Evolutionary conservation across 2,888 invertebrate genomes (phyloP).

Genomic region (Eupithecia insigniata): DNA sequence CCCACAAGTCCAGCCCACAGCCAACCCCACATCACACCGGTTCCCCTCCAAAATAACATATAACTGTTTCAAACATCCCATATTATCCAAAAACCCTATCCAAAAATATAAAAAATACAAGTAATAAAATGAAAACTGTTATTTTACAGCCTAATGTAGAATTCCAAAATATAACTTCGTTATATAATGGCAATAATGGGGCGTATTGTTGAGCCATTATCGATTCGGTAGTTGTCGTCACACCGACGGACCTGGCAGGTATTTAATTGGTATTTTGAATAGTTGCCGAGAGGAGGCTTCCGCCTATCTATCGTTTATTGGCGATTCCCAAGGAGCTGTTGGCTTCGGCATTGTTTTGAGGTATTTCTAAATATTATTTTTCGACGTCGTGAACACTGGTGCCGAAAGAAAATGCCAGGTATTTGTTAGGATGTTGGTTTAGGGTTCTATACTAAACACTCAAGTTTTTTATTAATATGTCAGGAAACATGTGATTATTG

Average conservation of each 20-base stretch:
- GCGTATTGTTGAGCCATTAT: conserved; percentile 72
- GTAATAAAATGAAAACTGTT: conserved; percentile 82
- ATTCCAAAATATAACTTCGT: conserved; percentile 81
- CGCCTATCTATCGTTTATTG: conserved; percentile 47
- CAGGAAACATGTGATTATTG: conserved; percentile 17
- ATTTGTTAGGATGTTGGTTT: conserved; percentile 72
- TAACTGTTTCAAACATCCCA: conserved; percentile 46
- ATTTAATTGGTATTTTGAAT: conserved; percentile 83
- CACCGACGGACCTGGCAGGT: conserved; percentile 83
- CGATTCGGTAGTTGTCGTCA: conserved; percentile 81
- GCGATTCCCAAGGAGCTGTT: conserved; percentile 63
- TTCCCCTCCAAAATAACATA: conserved; percentile 36
- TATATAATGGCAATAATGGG: conserved; percentile 77
- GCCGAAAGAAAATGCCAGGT: conserved; percentile 71
- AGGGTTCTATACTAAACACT: conserved; percentile 34
- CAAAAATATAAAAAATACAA: conserved; percentile 58
- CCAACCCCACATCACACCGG: conserved; percentile 31
- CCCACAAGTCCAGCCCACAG: conserved; percentile 30
- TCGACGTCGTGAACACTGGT: conserved; percentile 64
- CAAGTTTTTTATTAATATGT: conserved; percentile 10
- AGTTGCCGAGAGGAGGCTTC: conserved; percentile 62
- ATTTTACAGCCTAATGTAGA: conserved; percentile 81
- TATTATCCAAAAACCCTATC: conserved; percentile 45
- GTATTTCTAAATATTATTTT: conserved; percentile 72
- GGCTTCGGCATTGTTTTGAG: conserved; percentile 74